These are phyloP conservation scores for Agelas oroides DNA, from an alignment of 37 sponge, comb jelly and placozoan genomes.

Conservation along the genomic window DNA sequence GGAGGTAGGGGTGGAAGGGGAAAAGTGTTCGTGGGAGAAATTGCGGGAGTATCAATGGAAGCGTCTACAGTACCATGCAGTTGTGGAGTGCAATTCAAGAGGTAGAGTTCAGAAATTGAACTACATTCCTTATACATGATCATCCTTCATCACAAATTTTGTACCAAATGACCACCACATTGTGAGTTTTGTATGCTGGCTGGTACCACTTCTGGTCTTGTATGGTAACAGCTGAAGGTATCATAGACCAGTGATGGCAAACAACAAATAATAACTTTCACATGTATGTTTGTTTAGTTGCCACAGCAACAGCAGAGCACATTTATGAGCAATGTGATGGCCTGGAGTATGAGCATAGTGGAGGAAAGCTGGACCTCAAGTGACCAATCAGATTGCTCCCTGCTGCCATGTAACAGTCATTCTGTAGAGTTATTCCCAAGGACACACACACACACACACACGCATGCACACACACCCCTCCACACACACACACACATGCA, in stretches of 20 bases:
- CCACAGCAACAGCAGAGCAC: conserved; percentile 77
- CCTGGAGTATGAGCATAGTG: conserved; percentile 82
- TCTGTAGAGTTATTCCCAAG: conserved; percentile 87
- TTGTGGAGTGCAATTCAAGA: conserved; percentile 81
- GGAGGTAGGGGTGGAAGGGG: conserved; percentile 50
- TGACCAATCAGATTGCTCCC: background rate
- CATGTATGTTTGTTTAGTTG: too few relatives aligned
- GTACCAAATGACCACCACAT: too few relatives aligned
- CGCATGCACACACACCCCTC: too few relatives aligned
- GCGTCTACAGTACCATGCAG: conserved; percentile 88
- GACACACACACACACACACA: too few relatives aligned
- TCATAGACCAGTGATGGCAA: too few relatives aligned
- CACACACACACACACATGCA: too few relatives aligned
- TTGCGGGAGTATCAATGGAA: conserved; percentile 87
- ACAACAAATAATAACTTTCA: too few relatives aligned
- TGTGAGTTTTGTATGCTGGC: background rate
- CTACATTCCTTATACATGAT: too few relatives aligned
- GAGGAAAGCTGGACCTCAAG: conserved; percentile 83
- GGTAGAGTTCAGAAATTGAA: too few relatives aligned
- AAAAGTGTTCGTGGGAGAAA: conserved; percentile 61
- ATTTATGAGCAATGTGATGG: conserved; percentile 91
- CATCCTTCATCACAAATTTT: background rate
- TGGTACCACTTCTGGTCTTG: too few relatives aligned
- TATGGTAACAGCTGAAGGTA: too few relatives aligned
- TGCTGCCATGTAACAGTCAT: background rate